Evolutionary conservation across 2,888 invertebrate genomes (phyloP).

Genomic region (Cosmia pyralina): DNA sequence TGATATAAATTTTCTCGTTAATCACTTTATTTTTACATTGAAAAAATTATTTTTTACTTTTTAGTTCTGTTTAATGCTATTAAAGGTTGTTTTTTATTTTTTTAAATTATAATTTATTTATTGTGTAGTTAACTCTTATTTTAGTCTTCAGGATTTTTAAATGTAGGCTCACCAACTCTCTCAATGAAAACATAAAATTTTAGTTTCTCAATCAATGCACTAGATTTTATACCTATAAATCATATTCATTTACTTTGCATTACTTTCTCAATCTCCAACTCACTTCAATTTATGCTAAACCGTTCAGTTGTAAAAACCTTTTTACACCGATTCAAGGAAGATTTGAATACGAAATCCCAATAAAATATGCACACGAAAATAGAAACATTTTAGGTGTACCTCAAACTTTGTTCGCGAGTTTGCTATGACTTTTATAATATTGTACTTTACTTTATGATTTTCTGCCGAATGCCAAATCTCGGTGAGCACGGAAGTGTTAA

Average conservation of each 20-base stretch:
- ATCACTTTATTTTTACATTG: too few species aligned
- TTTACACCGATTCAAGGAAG: constrained; percentile 49
- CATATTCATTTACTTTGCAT: constrained; percentile 15
- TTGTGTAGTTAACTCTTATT: too few species aligned
- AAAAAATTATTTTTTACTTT: too few species aligned
- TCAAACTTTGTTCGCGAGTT: constrained; percentile 63
- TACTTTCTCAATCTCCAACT: constrained; percentile 38
- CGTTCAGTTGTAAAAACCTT: constrained; percentile 50
- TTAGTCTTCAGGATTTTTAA: too few species aligned
- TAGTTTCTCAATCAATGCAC: too few species aligned
- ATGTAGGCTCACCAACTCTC: too few species aligned
- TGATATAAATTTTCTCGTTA: too few species aligned
- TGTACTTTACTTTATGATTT: constrained; percentile 64
- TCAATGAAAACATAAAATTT: too few species aligned
- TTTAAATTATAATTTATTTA: too few species aligned
- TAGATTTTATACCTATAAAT: not conserved
- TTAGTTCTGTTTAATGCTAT: too few species aligned
- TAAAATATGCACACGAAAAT: constrained; percentile 72
- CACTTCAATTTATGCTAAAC: constrained; percentile 44
- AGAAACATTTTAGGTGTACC: constrained; percentile 62
- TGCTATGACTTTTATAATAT: constrained; percentile 58
- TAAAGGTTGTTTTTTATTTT: too few species aligned
- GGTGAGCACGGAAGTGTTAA: constrained; percentile 42
- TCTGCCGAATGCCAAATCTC: constrained; percentile 46
- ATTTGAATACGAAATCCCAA: constrained; percentile 70